These are phyloP conservation scores for Excalfactoria chinensis DNA, from an alignment of 2,113 vertebrate genomes.

Conservation along the genomic window DNA sequence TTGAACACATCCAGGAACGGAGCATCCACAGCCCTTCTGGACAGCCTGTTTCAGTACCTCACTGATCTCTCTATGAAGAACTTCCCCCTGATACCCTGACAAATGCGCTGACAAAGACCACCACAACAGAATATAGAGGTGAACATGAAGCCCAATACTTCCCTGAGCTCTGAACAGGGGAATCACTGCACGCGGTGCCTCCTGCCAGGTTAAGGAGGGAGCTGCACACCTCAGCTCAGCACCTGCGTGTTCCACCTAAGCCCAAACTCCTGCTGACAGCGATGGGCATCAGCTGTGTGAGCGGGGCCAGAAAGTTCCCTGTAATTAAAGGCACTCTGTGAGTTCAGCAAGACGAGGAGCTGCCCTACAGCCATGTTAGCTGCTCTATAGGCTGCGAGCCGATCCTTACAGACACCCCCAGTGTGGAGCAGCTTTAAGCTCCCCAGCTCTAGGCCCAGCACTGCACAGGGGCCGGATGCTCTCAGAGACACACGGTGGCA, in stretches of 20 bases:
- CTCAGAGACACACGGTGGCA: rapidly evolving
- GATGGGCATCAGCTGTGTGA: not conserved
- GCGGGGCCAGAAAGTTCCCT: not conserved
- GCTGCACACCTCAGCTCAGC: rapidly evolving
- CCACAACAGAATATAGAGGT: rapidly evolving
- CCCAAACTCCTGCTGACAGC: not conserved
- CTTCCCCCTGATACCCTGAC: too few species aligned
- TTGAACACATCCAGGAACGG: too few species aligned
- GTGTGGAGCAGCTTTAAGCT: rapidly evolving
- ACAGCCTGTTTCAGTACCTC: too few species aligned
- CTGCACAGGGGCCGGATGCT: not conserved
- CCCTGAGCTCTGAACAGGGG: not conserved
- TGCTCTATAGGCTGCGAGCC: not conserved
- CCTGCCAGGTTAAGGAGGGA: not conserved
- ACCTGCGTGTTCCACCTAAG: not conserved
- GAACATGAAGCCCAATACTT: rapidly evolving
- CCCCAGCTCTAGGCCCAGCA: not conserved
- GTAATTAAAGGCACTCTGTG: not conserved
- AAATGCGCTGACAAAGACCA: not conserved
- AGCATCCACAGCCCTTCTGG: too few species aligned
- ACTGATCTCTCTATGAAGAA: too few species aligned
- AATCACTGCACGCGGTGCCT: not conserved
- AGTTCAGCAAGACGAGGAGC: not conserved
- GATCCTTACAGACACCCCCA: rapidly evolving
- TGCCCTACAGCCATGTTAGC: not conserved